These are phyloP conservation scores for Misgurnus mizolepis DNA, from an alignment of 2,113 vertebrate genomes.

Conservation along the genomic window DNA sequence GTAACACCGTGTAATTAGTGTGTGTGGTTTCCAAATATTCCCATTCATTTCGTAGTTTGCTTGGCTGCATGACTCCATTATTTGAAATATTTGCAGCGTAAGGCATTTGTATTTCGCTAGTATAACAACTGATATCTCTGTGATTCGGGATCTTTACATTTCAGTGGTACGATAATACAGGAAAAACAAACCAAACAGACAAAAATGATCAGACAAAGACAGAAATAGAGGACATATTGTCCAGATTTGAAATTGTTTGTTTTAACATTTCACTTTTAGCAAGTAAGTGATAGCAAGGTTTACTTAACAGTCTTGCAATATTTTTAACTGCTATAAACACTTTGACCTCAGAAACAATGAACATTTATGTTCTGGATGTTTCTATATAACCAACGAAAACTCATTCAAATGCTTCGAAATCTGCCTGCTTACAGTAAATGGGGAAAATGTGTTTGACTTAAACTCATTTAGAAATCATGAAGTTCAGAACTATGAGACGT, in stretches of 20 bases:
- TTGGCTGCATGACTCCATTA: not conserved
- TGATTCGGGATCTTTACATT: no score
- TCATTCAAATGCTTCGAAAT: not conserved
- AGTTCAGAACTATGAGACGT: not conserved
- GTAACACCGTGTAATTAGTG: constrained; percentile 41
- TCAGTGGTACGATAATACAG: no score
- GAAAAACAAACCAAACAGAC: not conserved
- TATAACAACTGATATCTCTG: not conserved
- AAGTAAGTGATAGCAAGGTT: not conserved
- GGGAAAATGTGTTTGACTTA: not conserved
- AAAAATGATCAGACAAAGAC: not conserved
- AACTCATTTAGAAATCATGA: not conserved
- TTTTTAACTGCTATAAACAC: not conserved
- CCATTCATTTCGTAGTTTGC: constrained; percentile 29
- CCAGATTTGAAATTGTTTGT: not conserved
- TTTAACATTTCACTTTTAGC: not conserved
- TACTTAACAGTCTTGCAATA: not conserved
- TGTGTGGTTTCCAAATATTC: constrained; percentile 38
- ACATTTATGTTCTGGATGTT: not conserved
- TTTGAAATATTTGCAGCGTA: not conserved
- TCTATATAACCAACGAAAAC: not conserved
- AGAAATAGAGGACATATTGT: not conserved
- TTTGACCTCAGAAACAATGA: constrained; percentile 19
- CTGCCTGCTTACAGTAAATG: constrained; percentile 5
- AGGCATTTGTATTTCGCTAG: not conserved